Evolutionary conservation across 2,797 vertebrate genomes (phyloP).

Genomic region (Sebastiscus albofasciatus): DNA sequence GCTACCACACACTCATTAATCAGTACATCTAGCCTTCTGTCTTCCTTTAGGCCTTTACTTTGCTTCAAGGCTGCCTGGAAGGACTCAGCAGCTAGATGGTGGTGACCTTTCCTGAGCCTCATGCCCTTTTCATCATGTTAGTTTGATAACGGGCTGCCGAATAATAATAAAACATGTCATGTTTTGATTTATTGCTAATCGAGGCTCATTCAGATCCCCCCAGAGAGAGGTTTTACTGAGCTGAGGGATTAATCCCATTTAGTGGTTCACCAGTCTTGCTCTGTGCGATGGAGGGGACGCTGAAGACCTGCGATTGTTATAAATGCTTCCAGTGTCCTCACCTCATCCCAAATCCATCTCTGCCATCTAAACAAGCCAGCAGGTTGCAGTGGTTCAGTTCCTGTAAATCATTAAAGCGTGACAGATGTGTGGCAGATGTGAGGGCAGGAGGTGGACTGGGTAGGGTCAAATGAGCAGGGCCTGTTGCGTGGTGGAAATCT

Average conservation of each 20-base stretch:
- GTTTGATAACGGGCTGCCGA: not conserved
- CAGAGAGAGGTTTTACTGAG: conserved; percentile 5
- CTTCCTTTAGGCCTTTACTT: not conserved
- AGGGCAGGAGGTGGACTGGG: conserved; percentile 15
- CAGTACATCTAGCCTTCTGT: conserved; percentile 1
- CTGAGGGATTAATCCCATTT: conserved; percentile 15
- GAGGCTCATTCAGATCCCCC: not conserved
- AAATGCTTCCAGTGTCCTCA: conserved; percentile 21
- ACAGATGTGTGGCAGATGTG: conserved; percentile 72
- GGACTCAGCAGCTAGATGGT: not conserved
- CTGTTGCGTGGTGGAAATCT: conserved; percentile 26
- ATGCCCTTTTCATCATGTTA: not conserved
- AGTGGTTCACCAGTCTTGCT: not conserved
- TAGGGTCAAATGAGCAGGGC: conserved; percentile 36
- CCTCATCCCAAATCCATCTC: conserved; percentile 13
- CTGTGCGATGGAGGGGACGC: not conserved
- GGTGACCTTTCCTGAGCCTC: not conserved
- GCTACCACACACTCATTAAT: conserved; percentile 13
- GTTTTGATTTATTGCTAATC: conserved; percentile 22
- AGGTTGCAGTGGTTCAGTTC: not conserved
- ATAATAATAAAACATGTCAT: not conserved
- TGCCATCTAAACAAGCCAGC: conserved; percentile 6
- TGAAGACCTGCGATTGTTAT: conserved; percentile 14
- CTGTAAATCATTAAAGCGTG: conserved; percentile 26
- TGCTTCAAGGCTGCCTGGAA: not conserved